Conservation (phyloP, 1,140 invertebrate genomes). For the Leptestheria dahalacensis region DNA sequence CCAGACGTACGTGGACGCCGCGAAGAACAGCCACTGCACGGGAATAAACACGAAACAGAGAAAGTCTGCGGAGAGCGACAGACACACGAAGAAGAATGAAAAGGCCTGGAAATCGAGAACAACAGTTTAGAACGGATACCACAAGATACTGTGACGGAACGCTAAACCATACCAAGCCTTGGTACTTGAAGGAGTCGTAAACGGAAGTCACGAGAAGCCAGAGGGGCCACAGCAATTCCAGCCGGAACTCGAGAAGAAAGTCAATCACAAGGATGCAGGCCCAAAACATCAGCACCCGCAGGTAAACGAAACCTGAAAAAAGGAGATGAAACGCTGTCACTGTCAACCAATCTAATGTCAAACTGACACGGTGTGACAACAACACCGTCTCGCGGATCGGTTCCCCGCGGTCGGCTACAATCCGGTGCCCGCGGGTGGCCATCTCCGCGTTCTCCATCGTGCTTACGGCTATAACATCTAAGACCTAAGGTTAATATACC, state of each 20-base stretch:
- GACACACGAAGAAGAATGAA: conserved; percentile 94
- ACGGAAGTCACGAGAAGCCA: conserved; percentile 91
- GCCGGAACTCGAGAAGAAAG: conserved; percentile 94
- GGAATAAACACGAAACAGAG: conserved; percentile 99
- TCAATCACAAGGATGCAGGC: conserved; percentile 86
- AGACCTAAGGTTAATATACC: neutral
- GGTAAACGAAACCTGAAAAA: conserved; percentile 51
- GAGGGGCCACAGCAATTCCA: conserved; percentile 98
- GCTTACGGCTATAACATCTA: neutral
- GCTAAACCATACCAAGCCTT: conserved; percentile 70
- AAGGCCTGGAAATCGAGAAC: conserved; percentile 62
- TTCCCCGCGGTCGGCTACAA: too few relatives aligned
- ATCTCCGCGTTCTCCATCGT: neutral
- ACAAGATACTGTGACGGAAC: neutral
- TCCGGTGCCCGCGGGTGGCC: too few relatives aligned
- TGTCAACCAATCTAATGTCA: too few relatives aligned
- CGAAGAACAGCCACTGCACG: conserved; percentile 93
- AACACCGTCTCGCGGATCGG: too few relatives aligned
- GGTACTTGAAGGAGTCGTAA: conserved; percentile 96
- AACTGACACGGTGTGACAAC: too few relatives aligned
- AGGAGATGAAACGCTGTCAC: neutral
- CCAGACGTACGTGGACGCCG: conserved; percentile 97
- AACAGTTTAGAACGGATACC: neutral
- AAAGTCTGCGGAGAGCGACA: conserved; percentile 95
- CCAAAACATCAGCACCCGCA: conserved; percentile 94